phyloP scores from a whole-genome alignment of 2,888 invertebrate species.

The Piscicola geometra region DNA sequence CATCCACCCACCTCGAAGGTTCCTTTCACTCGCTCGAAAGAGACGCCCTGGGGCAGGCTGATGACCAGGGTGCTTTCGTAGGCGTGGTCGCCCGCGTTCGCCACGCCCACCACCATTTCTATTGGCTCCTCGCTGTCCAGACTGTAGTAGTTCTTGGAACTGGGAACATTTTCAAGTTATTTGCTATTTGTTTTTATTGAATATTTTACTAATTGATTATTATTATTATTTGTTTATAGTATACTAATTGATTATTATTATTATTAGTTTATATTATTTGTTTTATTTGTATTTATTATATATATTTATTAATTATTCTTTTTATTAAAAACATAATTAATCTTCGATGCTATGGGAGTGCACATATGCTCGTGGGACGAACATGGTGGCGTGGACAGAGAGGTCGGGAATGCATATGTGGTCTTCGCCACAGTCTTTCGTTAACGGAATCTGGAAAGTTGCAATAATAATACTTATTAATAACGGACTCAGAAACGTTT shows the following conservation, averaged over 20 bases:
- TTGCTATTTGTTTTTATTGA: no score
- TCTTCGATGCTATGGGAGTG: no score
- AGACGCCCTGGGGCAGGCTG: neutral
- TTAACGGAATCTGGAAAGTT: neutral
- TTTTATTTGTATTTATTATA: no score
- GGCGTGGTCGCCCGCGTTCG: slow-evolving; percentile 1
- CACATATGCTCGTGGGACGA: neutral
- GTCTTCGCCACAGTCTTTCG: neutral
- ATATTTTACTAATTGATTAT: no score
- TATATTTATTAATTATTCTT: no score
- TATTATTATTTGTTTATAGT: no score
- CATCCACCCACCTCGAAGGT: no score
- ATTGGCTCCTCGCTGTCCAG: neutral
- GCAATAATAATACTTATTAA: no score
- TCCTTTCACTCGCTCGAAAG: neutral
- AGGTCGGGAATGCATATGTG: neutral
- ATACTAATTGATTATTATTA: no score
- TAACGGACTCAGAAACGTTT: no score
- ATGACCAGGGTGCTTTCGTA: neutral
- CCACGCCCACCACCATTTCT: slow-evolving; percentile 15
- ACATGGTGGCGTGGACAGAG: slow-evolving; percentile 2
- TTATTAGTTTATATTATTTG: no score
- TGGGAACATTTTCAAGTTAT: neutral
- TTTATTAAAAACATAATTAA: no score
- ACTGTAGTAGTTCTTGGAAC: neutral